Conservation (phyloP, 1,140 invertebrate genomes). For the Ostrea denselamellosa region DNA sequence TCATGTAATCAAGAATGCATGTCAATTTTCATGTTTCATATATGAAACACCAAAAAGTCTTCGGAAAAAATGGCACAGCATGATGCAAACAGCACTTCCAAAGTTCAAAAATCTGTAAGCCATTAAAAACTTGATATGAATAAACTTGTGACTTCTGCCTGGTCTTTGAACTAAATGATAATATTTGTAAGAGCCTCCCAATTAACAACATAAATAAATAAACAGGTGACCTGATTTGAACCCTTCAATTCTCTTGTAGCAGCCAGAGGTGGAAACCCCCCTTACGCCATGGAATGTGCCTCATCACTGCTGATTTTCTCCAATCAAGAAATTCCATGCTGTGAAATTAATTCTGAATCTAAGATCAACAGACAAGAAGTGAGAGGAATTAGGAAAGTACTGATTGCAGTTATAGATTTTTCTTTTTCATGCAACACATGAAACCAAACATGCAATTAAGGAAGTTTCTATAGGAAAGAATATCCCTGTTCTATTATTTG, state of each 20-base stretch:
- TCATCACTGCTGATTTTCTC: not conserved
- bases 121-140: not conserved
- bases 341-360: not conserved
- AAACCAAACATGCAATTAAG: constrained; percentile 6
- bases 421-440: not conserved
- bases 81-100: no score
- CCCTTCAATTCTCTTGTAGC: not conserved
- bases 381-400: not conserved
- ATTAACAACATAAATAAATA: not conserved
- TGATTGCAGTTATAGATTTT: not conserved
- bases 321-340: not conserved
- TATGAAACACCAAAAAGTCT: no score
- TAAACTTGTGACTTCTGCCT: not conserved
- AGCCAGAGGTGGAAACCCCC: not conserved
- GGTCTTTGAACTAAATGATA: not conserved
- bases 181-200: not conserved
- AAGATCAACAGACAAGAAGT: not conserved
- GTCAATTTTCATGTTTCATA: no score
- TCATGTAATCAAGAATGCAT: no score
- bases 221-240: not conserved
- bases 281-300: not conserved
- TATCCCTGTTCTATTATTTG: not conserved
- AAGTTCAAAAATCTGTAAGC: not conserved
- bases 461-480: not conserved
- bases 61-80: no score